Percentiles rank a stretch among this genome's conserved stretches.
Conservation (phyloP, 2,888 invertebrate genomes). For the Seira ritae region DNA sequence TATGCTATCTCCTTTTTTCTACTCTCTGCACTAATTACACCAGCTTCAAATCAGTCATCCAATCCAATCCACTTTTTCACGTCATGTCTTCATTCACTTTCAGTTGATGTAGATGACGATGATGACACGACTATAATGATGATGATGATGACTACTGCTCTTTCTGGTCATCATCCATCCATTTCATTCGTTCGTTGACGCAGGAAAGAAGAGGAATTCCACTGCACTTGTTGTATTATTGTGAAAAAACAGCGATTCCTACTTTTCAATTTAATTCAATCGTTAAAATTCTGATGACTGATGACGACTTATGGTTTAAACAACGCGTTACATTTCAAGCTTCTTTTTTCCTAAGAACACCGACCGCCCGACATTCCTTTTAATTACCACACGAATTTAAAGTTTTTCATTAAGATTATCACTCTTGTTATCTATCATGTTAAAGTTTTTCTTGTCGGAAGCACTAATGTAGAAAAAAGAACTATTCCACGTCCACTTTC, state of each 20-base stretch:
- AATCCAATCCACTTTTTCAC: neutral
- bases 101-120: neutral
- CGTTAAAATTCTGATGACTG: neutral
- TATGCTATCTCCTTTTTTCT: neutral
- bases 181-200: neutral
- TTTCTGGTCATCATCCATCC: no score
- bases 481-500: neutral
- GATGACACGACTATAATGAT: neutral
- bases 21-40: neutral
- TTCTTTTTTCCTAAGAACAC: neutral
- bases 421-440: neutral
- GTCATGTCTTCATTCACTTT: neutral
- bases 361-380: neutral
- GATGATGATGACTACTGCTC: no score
- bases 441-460: neutral
- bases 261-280: neutral
- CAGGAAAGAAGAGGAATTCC: no score
- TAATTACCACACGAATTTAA: neutral
- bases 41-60: neutral
- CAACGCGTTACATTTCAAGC: neutral
- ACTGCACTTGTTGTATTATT: no score
- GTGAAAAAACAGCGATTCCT: no score
- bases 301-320: neutral
- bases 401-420: neutral
- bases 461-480: neutral